Evolutionary conservation across 2,888 invertebrate species (phyloP), one percentile per base, ranked within the genome.

Genomic region (Dromius quadrimaculatus): DNA sequence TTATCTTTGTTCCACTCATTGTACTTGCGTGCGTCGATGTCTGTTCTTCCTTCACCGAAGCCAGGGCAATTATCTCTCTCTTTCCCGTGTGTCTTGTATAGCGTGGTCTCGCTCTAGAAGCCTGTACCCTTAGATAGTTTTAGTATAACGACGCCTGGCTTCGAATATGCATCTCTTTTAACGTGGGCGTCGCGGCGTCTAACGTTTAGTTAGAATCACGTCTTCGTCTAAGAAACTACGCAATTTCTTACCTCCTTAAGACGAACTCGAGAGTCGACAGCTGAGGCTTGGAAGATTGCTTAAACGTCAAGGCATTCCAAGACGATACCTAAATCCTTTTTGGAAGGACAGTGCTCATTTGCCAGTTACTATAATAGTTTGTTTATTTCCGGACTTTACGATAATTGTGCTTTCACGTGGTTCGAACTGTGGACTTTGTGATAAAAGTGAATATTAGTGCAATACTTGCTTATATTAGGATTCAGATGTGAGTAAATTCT

Each of bases 121-220:
- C 76, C 78, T 78, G 76, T 78, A 77, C 79, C 78, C 78, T 79
- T 79, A 78, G 77, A 82, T 82, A 82, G 82, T 83, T 79, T 81
- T 79, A 80, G 82, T 81, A 81, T 81, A 81, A 78, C 82, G 82
- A 79, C 80, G 81, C 28, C 41, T 20, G 50, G 36, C 47, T 50
- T 11, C 23, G 68, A 68, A 41, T 59, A 59, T 68, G 68, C 68
- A 57, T 43, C 81, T 81, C 82, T 82, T 82, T 83, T 83, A 80
- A 79, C 80, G 82, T 78, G 81, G 82, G 81, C 82, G 80, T 76
- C 81, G 79, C 76, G 80, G 77, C 80, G 79, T 77, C 75, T 73
- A 74, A 38, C 47, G 5, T 32, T 50, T 47, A 50, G 47, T 64
- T 59, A 68, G 45, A 59, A 59, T 41, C 59, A 8, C 45, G 59